Evolutionary conservation across 2,888 invertebrate species (phyloP).

Genomic region (Gymnoscelis rufifasciata): DNA sequence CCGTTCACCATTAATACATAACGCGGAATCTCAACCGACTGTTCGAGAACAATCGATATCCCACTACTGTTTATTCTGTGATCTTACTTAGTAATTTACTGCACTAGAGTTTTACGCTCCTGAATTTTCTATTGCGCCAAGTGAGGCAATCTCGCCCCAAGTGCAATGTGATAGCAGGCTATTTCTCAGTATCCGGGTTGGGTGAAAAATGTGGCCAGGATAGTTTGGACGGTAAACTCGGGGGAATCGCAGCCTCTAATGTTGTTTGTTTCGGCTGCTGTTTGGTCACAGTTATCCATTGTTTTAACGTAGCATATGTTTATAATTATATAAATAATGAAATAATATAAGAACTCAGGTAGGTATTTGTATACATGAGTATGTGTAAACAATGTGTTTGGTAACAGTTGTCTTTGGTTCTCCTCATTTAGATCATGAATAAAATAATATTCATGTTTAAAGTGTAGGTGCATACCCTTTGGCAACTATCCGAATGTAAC

Average conservation of each 20-base stretch:
- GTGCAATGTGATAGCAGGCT: constrained; percentile 23
- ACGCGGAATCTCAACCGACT: constrained; percentile 50
- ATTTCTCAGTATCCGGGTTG: constrained; percentile 13
- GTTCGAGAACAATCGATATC: constrained; percentile 51
- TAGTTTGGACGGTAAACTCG: constrained; percentile 5
- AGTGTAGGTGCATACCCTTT: too few species aligned
- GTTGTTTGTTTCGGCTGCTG: not conserved
- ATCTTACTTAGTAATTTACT: constrained; percentile 51
- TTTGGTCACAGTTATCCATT: too few species aligned
- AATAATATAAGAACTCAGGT: too few species aligned
- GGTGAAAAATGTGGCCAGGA: constrained; percentile 9
- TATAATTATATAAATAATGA: too few species aligned
- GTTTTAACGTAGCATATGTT: too few species aligned
- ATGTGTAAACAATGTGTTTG: too few species aligned
- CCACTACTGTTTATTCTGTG: constrained; percentile 15
- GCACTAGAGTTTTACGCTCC: constrained; percentile 43
- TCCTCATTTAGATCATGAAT: too few species aligned
- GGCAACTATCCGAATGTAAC: too few species aligned
- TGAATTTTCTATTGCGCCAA: constrained; percentile 40
- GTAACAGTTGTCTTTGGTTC: too few species aligned
- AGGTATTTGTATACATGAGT: too few species aligned
- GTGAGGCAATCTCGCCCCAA: constrained; percentile 33
- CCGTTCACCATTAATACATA: constrained; percentile 51
- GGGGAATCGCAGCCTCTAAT: too few species aligned
- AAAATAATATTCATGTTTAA: too few species aligned